These are phyloP conservation scores for Heliothis virescens DNA, from an alignment of 1,140 invertebrate genomes.

Conservation along the genomic window DNA sequence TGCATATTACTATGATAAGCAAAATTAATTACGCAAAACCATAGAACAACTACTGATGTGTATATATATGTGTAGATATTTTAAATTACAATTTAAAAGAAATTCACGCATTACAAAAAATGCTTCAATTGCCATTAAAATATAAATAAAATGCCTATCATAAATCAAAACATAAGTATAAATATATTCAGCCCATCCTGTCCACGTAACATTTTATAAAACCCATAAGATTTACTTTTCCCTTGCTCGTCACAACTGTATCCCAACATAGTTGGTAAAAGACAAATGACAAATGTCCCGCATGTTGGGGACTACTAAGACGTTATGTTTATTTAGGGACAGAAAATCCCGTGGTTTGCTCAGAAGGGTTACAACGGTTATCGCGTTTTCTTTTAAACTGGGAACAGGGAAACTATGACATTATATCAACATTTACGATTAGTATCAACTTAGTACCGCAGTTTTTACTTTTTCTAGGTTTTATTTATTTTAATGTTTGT, in stretches of 20 bases:
- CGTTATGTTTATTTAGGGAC: constrained; percentile 39
- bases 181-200: background rate
- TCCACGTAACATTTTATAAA: background rate
- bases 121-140: background rate
- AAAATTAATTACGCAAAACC: too few species aligned
- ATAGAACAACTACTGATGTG: too few species aligned
- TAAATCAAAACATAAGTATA: background rate
- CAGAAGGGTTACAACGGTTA: constrained; percentile 33
- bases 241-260: constrained; percentile 20
- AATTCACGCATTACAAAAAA: too few species aligned
- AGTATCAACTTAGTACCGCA: background rate
- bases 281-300: constrained; percentile 37
- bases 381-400: constrained; percentile 14
- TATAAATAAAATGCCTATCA: background rate
- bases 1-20: too few species aligned
- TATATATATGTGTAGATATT: too few species aligned
- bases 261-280: constrained; percentile 17
- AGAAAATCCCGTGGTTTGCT: constrained; percentile 25
- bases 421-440: constrained; percentile 2
- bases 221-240: background rate
- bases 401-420: background rate
- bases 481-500: too few species aligned
- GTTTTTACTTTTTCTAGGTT: background rate
- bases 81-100: too few species aligned
- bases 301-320: constrained; percentile 22